Conservation (phyloP, 2,113 vertebrate species). For the Amazona guildingii region DNA sequence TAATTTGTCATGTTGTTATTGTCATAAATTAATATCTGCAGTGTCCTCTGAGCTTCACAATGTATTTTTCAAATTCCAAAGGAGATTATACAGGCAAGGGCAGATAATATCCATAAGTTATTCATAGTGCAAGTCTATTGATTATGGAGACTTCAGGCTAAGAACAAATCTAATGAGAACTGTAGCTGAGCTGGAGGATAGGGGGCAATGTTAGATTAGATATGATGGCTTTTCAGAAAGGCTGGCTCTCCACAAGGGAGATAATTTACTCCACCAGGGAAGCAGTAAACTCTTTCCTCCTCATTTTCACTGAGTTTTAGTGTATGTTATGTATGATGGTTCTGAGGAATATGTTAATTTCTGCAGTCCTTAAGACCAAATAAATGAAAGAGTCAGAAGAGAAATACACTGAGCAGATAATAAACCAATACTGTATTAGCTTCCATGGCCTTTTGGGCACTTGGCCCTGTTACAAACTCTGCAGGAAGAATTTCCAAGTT, state of each 20-base stretch:
- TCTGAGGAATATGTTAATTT: not conserved
- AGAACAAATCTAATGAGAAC: not conserved
- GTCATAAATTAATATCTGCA: not conserved
- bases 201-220: not conserved
- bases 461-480: not conserved
- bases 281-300: not conserved
- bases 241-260: not conserved
- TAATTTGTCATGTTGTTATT: not conserved
- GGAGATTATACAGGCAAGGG: not conserved
- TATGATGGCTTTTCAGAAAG: not conserved
- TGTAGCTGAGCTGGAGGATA: not conserved
- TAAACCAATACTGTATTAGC: not conserved
- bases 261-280: not conserved
- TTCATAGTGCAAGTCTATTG: not conserved
- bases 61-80: not conserved
- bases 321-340: not conserved
- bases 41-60: not conserved
- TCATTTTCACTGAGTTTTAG: not conserved
- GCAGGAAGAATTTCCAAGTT: not conserved
- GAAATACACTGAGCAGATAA: not conserved
- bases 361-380: not conserved
- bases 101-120: not conserved
- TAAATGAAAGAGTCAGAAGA: not conserved
- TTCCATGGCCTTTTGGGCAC: not conserved
- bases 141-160: not conserved